phyloP scores from a whole-genome alignment of 2,797 vertebrate genomes.

The Phoxinus dragarum region DNA sequence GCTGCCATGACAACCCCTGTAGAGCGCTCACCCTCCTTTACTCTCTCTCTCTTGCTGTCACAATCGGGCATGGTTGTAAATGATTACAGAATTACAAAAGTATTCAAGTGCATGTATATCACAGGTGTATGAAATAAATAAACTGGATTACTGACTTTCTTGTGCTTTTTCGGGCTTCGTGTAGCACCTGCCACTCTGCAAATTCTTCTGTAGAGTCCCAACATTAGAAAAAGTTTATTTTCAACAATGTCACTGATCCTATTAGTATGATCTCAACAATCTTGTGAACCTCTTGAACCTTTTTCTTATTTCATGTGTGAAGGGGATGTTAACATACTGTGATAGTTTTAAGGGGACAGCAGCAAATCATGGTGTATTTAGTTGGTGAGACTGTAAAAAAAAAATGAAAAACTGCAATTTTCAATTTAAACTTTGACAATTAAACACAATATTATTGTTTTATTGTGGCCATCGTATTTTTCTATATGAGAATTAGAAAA shows the following conservation, averaged over 20 bases:
- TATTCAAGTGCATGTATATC: conserved; percentile 17
- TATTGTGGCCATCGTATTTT: too few species aligned
- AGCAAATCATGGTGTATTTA: neutral
- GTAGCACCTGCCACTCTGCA: neutral
- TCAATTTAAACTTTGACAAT: neutral
- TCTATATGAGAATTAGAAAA: too few species aligned
- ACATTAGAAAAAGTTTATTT: neutral
- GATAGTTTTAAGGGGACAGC: neutral
- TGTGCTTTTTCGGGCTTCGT: neutral
- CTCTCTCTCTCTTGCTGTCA: neutral
- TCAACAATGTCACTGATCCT: neutral
- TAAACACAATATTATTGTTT: too few species aligned
- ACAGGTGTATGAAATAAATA: conserved; percentile 37
- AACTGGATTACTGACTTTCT: neutral
- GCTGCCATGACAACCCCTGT: conserved; percentile 51
- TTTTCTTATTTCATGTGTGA: neutral
- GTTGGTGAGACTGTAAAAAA: neutral
- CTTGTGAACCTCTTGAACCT: neutral
- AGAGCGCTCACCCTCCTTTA: neutral
- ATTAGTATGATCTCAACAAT: neutral
- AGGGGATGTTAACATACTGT: neutral
- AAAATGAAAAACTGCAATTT: neutral
- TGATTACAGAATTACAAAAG: neutral
- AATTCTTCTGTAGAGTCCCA: neutral
- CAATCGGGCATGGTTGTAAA: conserved; percentile 23